Conservation (phyloP, 2,797 vertebrate genomes). For the Eleutherodactylus coqui region DNA sequence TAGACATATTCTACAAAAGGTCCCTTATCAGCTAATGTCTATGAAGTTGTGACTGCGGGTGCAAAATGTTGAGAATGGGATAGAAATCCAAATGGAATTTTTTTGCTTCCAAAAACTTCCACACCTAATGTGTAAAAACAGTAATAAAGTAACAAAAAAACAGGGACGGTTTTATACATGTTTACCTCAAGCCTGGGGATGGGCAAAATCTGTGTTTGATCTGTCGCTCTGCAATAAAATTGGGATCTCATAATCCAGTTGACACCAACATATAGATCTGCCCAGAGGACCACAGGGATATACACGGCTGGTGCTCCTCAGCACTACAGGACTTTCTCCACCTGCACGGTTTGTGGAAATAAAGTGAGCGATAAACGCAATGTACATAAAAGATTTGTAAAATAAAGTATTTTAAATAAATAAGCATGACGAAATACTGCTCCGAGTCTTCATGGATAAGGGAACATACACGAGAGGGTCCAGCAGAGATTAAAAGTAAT, state of each 20-base stretch:
- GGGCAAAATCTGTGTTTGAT: constrained; percentile 12
- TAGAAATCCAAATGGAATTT: not conserved
- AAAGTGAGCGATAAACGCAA: constrained; percentile 61
- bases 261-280: constrained; percentile 9
- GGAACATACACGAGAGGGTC: too few relatives aligned
- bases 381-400: constrained; percentile 85
- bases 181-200: constrained; percentile 35
- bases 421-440: constrained; percentile 76
- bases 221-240: constrained; percentile 28
- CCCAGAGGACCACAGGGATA: constrained; percentile 35
- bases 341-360: constrained; percentile 36
- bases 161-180: constrained; percentile 2
- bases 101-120: not conserved
- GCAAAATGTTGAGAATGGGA: not conserved
- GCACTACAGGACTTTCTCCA: constrained; percentile 26
- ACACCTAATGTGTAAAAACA: not conserved
- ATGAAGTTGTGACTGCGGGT: not conserved
- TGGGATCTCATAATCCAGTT: not conserved
- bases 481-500: too few relatives aligned
- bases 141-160: not conserved
- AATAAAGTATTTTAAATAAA: constrained; percentile 88
- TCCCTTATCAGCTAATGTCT: not conserved
- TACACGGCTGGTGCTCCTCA: not conserved
- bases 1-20: too few relatives aligned
- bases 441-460: not conserved